Evolutionary conservation across 1,140 invertebrate genomes (phyloP).

Genomic region (Apis dorsata): DNA sequence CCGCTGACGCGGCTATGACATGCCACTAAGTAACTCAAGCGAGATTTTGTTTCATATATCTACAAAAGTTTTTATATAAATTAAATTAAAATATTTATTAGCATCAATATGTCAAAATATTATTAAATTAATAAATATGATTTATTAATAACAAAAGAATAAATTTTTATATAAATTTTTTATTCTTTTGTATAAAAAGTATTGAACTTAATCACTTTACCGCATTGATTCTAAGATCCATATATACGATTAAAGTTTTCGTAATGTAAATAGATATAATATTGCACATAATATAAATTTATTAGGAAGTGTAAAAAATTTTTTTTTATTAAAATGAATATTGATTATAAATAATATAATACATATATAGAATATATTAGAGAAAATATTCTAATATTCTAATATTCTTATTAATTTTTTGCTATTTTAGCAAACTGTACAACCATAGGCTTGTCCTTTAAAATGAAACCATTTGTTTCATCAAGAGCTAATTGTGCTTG

Average conservation of each 20-base stretch:
- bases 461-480: conserved; percentile 93
- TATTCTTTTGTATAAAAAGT: neutral
- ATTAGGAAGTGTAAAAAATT: neutral
- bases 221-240: conserved; percentile 22
- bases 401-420: conserved; percentile 62
- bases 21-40: conserved; percentile 55
- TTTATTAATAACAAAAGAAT: neutral
- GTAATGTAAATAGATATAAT: neutral
- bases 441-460: conserved; percentile 94
- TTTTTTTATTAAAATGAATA: conserved; percentile 29
- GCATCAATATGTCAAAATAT: conserved; percentile 17
- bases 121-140: neutral
- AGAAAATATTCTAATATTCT: too few species aligned
- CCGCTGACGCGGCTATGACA: conserved; percentile 73
- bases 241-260: conserved; percentile 1
- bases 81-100: conserved; percentile 19
- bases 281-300: neutral
- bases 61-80: neutral
- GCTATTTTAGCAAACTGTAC: conserved; percentile 90
- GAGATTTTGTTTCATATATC: neutral
- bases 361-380: conserved; percentile 3
- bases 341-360: conserved; percentile 9
- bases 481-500: conserved; percentile 87
- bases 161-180: neutral
- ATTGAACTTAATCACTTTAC: conserved; percentile 14